phyloP scores from a whole-genome alignment of 2,888 invertebrate genomes.

The Phragmatobia fuliginosa region DNA sequence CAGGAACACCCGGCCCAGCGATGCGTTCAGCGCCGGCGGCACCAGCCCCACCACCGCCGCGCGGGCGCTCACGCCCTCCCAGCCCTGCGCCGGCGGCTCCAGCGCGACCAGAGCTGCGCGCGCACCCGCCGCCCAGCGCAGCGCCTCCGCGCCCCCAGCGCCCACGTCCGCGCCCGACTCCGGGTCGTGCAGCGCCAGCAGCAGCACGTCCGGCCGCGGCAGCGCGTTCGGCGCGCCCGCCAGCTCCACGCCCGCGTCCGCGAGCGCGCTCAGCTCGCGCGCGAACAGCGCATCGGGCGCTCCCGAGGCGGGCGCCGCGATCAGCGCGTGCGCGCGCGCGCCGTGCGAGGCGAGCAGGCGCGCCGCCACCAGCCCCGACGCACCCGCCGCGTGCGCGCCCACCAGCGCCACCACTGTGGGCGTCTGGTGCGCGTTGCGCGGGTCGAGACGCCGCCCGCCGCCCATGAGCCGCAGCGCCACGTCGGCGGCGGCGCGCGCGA shows the following conservation, averaged over 20 bases:
- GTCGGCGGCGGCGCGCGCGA: conserved; percentile 94
- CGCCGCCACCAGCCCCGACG: conserved; percentile 89
- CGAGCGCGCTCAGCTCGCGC: conserved; percentile 44
- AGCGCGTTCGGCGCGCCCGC: conserved; percentile 38
- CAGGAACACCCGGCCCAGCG: conserved; percentile 89
- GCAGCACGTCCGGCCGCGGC: conserved; percentile 65
- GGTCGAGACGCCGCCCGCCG: conserved; percentile 93
- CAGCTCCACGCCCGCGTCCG: conserved; percentile 39
- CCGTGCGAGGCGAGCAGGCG: conserved; percentile 94
- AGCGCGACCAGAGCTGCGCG: conserved; percentile 57
- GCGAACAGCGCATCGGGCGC: conserved; percentile 39
- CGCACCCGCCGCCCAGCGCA: conserved; percentile 89
- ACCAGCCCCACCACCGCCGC: conserved; percentile 58
- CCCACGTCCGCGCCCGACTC: conserved; percentile 34
- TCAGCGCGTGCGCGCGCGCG: conserved; percentile 88
- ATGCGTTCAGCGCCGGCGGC: conserved; percentile 53
- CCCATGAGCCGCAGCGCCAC: conserved; percentile 92
- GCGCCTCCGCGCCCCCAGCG: conserved; percentile 34
- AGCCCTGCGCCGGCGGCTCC: conserved; percentile 90
- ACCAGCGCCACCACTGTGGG: conserved; percentile 93
- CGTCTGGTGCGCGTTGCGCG: conserved; percentile 95
- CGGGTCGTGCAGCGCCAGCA: conserved; percentile 69
- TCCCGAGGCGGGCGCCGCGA: conserved; percentile 72
- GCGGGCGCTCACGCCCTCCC: conserved; percentile 52
- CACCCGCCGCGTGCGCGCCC: conserved; percentile 88